Evolutionary conservation across 1,140 invertebrate genomes (phyloP), one percentile per base, ranked within the genome.

Genomic region (Drosophila repleta): DNA sequence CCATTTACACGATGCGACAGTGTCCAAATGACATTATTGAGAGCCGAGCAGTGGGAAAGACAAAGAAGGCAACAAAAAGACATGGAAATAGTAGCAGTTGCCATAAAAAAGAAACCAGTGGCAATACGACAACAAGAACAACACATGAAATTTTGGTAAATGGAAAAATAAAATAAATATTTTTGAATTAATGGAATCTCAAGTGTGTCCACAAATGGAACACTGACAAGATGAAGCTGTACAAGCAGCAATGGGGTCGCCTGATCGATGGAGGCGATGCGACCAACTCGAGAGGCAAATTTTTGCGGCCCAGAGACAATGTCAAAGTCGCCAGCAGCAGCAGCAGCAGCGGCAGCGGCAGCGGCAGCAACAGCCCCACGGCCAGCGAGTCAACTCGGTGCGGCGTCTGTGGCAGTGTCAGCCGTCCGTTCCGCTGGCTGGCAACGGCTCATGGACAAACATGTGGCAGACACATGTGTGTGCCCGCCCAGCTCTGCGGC

Each of bases 131-230:
- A 65, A 65, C 20, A 32, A 51, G 13, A 52, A 58, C 15, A 24
- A 29, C 35, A 46, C 43, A 46, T 46, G 45, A 46, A 43, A 43
- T 64, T 64, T 70, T 52, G 67, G 61, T 48, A 70, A 56, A 69
- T 64, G 61, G 26, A 43, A 65, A 71, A 71, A 71, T 65, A 70
- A 74, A 72, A 72, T 80, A 84, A 76, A 84, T 85, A 85, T 84
- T 84, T 84, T 78, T 64, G 81, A 85, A 84, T 87, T 87, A 87
- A 88, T 87, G 82, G 82, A 87, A 87, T 82, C 75, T 87, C 82
- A 87, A 87, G 82, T 87, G 82, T 87, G 82, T 87, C 83, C 83
- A 87, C 82, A 87, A 87, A 85, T 85, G 82, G 83, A 85, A 65
- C 79, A 68, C 64, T 78, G 79, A 78, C 57, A 53, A 39, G 21